Conservation (phyloP, 2,113 vertebrate genomes). For the Lates calcarifer region DNA sequence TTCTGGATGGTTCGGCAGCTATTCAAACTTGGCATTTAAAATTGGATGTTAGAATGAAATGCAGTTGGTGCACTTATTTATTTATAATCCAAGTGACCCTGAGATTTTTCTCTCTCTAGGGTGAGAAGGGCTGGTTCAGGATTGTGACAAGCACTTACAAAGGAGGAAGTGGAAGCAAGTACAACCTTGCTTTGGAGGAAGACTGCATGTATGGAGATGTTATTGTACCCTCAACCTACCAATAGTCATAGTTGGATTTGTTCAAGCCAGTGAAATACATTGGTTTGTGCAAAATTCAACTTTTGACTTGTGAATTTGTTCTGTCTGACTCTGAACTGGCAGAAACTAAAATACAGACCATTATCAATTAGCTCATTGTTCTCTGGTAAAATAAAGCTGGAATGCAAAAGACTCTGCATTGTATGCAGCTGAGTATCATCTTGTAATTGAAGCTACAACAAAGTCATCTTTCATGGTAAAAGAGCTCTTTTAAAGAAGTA, state of each 20-base stretch:
- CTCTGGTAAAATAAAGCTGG: background rate
- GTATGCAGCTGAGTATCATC: background rate
- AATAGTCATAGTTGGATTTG: constrained; percentile 19
- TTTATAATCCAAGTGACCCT: constrained; percentile 16
- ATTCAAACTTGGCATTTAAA: constrained; percentile 38
- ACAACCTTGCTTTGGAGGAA: constrained; percentile 91
- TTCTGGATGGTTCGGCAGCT: constrained; percentile 6
- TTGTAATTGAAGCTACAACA: background rate
- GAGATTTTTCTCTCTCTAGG: constrained; percentile 75
- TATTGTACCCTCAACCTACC: constrained; percentile 77
- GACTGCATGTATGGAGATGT: constrained; percentile 88
- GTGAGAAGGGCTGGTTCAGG: constrained; percentile 90
- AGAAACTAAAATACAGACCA: background rate
- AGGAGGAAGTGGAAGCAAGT: constrained; percentile 84
- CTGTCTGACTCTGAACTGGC: background rate
- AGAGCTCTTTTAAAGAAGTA: background rate
- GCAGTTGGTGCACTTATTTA: background rate
- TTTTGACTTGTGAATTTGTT: background rate
- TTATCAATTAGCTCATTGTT: background rate
- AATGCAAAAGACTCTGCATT: background rate
- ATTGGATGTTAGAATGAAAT: background rate
- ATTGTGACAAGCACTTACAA: constrained; percentile 92
- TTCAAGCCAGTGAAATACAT: no score
- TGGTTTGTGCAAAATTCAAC: no score
- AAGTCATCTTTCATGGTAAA: background rate